A percentile compares a stretch with the other conserved stretches of the same genome.
These are phyloP conservation scores for Pedetes capensis DNA, from an alignment of 2,113 vertebrate species.

Conservation along the genomic window DNA sequence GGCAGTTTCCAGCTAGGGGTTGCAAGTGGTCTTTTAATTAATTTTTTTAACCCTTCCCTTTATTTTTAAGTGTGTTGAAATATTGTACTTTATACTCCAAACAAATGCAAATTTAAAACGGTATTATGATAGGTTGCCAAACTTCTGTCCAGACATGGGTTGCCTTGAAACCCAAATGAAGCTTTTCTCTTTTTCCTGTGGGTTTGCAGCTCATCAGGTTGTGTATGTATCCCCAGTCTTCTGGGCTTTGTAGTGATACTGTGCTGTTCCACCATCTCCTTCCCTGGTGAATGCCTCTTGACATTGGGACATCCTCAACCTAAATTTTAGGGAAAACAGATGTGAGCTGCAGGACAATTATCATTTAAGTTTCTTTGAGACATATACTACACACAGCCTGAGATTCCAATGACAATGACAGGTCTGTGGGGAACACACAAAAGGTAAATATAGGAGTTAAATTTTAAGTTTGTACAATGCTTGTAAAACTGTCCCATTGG, in stretches of 20 bases:
- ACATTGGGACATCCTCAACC: too few species aligned
- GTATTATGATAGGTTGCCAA: too few species aligned
- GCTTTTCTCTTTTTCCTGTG: fast-evolving
- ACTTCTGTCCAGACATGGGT: fast-evolving
- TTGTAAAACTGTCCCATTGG: not conserved
- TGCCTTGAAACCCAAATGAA: not conserved
- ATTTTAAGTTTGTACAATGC: not conserved
- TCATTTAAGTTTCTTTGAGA: not conserved
- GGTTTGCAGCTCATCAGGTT: not conserved
- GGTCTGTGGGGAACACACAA: not conserved
- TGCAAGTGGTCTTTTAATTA: not conserved
- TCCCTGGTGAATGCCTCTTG: fast-evolving
- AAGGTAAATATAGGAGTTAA: not conserved
- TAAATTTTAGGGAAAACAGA: not conserved
- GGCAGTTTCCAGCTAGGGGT: not conserved
- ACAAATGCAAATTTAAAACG: not conserved
- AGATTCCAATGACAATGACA: not conserved
- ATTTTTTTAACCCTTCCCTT: not conserved
- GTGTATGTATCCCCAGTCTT: fast-evolving
- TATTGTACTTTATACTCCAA: not conserved
- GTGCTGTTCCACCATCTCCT: fast-evolving
- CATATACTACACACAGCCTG: not conserved
- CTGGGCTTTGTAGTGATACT: not conserved
- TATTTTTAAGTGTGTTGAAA: not conserved
- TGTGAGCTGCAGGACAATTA: not conserved